These are phyloP conservation scores for Fregata magnificens DNA, from an alignment of 2,113 vertebrate species.

Conservation along the genomic window DNA sequence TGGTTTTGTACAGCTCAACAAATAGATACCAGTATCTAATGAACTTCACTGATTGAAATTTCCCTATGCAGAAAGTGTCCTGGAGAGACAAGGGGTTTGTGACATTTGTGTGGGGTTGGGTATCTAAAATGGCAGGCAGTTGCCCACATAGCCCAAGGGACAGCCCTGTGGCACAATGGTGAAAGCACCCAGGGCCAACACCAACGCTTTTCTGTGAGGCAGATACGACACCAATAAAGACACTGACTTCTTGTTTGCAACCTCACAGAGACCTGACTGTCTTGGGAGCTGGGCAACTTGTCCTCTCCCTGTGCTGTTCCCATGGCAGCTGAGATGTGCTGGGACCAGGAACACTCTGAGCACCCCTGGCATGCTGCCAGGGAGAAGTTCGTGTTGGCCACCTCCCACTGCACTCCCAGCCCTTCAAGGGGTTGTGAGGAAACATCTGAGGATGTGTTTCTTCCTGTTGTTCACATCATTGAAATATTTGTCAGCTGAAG, in stretches of 20 bases:
- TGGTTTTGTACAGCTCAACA: not conserved
- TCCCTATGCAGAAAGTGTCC: not conserved
- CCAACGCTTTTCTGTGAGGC: not conserved
- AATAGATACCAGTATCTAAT: not conserved
- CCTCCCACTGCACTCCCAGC: not conserved
- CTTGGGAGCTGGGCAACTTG: not conserved
- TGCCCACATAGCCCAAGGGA: not conserved
- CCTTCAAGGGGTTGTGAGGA: not conserved
- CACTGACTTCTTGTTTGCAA: not conserved
- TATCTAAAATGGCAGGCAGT: not conserved
- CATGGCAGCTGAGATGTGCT: not conserved
- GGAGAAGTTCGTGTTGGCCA: not conserved
- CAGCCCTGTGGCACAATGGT: not conserved
- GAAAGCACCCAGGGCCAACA: not conserved
- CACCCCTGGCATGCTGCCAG: not conserved
- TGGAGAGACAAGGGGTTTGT: not conserved
- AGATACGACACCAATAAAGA: not conserved
- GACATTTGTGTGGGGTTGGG: not conserved
- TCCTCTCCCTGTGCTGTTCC: not conserved
- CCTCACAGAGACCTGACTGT: not conserved
- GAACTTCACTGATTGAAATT: not conserved
- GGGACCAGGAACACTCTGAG: rapidly evolving
- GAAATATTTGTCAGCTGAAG: not conserved
- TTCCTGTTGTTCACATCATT: not conserved
- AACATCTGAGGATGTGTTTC: not conserved